A percentile compares a stretch with the other conserved stretches of the same genome.
Evolutionary conservation across 2,113 vertebrate genomes (phyloP).

Genomic region (Eurystomus gularis): DNA sequence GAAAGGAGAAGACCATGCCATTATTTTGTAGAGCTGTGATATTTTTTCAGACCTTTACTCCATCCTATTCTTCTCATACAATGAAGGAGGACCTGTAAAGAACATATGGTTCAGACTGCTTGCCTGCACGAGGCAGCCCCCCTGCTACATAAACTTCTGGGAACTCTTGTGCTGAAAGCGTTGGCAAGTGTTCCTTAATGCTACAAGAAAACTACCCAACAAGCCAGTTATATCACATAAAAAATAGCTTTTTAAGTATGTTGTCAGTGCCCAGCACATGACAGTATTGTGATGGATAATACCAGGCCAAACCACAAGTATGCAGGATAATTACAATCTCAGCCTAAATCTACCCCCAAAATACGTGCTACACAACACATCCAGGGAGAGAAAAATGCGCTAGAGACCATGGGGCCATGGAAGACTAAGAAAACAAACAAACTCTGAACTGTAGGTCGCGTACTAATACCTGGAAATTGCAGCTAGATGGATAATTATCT

Average conservation of each 20-base stretch:
- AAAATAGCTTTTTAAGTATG: conserved; percentile 20
- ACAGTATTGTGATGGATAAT: conserved; percentile 20
- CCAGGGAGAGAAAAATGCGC: conserved; percentile 5
- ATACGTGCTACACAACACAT: background rate
- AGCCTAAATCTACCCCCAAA: background rate
- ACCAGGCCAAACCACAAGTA: conserved; percentile 45
- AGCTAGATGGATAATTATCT: background rate
- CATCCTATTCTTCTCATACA: background rate
- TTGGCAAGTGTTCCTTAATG: background rate
- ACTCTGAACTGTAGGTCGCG: background rate
- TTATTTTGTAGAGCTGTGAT: background rate
- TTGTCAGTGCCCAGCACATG: conserved; percentile 18
- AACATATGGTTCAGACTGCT: background rate
- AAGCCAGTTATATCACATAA: background rate
- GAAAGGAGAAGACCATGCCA: background rate
- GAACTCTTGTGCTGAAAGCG: background rate
- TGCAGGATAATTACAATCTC: conserved; percentile 8
- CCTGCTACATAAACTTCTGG: background rate
- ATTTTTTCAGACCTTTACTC: background rate
- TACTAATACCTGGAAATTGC: background rate
- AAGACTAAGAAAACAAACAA: conserved; percentile 21
- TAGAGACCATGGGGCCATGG: background rate
- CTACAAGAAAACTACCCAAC: background rate
- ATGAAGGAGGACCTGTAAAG: background rate
- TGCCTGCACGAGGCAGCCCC: background rate